phyloP scores from a whole-genome alignment of 1,140 invertebrate genomes.

The Leptonema lineaticorne region DNA sequence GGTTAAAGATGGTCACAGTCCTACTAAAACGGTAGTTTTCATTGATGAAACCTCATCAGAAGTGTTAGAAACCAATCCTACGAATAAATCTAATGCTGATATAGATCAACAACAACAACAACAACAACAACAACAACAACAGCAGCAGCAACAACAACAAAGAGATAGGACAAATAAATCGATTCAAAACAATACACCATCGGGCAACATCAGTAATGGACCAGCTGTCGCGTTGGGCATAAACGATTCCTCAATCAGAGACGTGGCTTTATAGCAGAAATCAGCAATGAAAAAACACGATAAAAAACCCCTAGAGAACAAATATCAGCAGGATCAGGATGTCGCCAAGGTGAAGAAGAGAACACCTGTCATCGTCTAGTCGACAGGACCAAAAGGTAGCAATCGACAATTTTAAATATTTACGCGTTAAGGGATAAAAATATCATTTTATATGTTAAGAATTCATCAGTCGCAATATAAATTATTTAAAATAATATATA shows the following conservation, averaged over 20 bases:
- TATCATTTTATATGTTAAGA: neutral
- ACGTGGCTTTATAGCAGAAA: conserved; percentile 41
- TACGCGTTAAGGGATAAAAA: too few species aligned
- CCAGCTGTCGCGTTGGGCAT: conserved; percentile 32
- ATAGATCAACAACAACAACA: neutral
- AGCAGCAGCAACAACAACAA: too few species aligned
- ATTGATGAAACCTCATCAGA: conserved; percentile 31
- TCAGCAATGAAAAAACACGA: conserved; percentile 6
- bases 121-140: neutral
- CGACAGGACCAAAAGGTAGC: neutral
- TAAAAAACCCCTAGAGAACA: conserved; percentile 8
- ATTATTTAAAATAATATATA: neutral
- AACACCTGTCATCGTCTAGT: conserved; percentile 33
- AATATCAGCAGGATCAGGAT: conserved; percentile 1
- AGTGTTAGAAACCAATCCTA: neutral
- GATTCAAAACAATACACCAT: neutral
- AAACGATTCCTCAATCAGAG: conserved; percentile 28
- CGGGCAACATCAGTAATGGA: conserved; percentile 27
- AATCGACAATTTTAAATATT: neutral
- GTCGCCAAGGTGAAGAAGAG: conserved; percentile 27
- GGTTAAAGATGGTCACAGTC: neutral
- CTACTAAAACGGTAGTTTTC: conserved; percentile 31
- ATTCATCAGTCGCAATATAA: neutral
- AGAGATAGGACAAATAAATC: too few species aligned
- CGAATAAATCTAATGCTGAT: neutral